phyloP scores from a whole-genome alignment of 1,140 invertebrate species.

The Atopsyche davidsoni region DNA sequence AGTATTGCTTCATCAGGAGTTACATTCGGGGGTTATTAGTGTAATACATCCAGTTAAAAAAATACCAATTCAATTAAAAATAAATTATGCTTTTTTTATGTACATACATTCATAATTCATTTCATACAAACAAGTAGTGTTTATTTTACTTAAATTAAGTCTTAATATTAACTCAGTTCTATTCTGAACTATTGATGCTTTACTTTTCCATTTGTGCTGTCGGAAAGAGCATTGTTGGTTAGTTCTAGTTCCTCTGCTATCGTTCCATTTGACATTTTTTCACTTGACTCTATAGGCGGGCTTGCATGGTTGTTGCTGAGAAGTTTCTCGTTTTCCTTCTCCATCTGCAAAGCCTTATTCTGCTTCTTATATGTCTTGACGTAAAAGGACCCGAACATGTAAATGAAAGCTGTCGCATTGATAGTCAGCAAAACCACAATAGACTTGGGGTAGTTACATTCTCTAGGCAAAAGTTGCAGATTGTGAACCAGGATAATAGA shows the following conservation, averaged over 20 bases:
- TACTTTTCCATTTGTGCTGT: conserved; percentile 1
- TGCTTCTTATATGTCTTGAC: conserved; percentile 56
- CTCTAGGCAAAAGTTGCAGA: conserved; percentile 47
- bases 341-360: background rate
- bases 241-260: background rate
- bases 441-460: conserved; percentile 55
- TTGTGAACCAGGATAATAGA: conserved; percentile 62
- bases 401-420: conserved; percentile 71
- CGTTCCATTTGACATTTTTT: conserved; percentile 3
- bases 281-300: conserved; percentile 2
- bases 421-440: conserved; percentile 56
- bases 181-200: conserved; percentile 1
- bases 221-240: background rate
- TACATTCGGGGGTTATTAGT: no score
- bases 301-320: background rate
- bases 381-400: conserved; percentile 77
- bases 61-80: no score
- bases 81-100: no score
- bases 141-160: no score
- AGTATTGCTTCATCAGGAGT: no score
- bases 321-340: background rate
- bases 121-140: no score
- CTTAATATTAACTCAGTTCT: no score
- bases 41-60: no score
- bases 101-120: no score